Base-by-base conservation (phyloP, 2,797 vertebrate genomes). In the Sebastes glaucus region DNA sequence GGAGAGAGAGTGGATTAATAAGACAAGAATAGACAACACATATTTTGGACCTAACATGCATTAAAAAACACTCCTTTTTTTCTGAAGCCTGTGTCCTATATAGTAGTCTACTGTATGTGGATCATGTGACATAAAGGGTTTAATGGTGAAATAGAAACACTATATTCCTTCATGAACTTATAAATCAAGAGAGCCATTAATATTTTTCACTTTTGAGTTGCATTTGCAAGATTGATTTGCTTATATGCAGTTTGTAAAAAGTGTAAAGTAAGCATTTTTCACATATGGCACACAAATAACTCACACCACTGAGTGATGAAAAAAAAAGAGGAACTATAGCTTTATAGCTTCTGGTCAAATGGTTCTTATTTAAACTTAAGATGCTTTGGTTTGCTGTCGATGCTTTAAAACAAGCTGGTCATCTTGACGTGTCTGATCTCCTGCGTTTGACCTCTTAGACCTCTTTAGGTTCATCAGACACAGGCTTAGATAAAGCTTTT, bases 381-480 rank as follows among this genome's bases (percentile, higher is more conserved):
- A 53, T 59, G 7, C 9, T 23, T 6, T 10, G 2, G 5, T 75
- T 38, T 49, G 16, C 25, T 33, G 4, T 25, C n/a, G n/a, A 32
- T 71, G 62, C 25, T 67, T 71, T 30, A 28, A 57, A 57, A 59
- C 30, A 14, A 25, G 6, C 13, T 22, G 11, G 8, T 6, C 27
- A 10, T 22, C 38, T 56, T 16, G 3, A n/a, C 7, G 25, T 32
- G 46, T 76, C 52, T 66, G 52, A 74, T 72, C 42, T 74, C 14
- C 22, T 22, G 52, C 20, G 2, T 81, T 81, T 72, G 22, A 88
- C 84, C 77, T 74, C 23, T 18, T 18, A 53, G 82, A 61, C 71
- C 87, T 61, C n/a, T 57, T 60, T 57, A 30, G n/a, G 69, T 86
- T 83, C 22, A 74, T 74, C 35, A 72, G 56, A 77, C 74, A 49